A percentile compares a stretch with the other conserved stretches of the same genome.
Evolutionary conservation across 2,797 vertebrate species (phyloP).

Genomic region (Falco concolor): DNA sequence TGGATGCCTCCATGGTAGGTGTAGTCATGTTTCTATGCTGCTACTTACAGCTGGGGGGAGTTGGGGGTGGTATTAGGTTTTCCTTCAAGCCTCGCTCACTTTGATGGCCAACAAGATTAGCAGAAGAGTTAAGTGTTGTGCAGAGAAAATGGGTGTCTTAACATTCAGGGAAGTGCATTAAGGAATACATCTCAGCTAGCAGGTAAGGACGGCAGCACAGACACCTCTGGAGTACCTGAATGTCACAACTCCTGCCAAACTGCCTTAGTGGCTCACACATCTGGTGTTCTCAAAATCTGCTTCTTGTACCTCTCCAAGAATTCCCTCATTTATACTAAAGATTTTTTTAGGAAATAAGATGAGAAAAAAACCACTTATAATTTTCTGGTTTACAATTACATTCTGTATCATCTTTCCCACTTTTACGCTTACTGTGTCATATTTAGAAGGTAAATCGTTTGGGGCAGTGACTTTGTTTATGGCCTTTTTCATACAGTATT

Average conservation of each 20-base stretch:
- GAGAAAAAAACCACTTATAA: fast-evolving
- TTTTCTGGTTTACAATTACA: not conserved
- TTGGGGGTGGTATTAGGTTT: not conserved
- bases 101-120: not conserved
- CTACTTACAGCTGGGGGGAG: not conserved
- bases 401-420: not conserved
- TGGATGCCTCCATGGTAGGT: not conserved
- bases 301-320: not conserved
- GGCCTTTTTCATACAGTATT: not conserved
- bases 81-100: not conserved
- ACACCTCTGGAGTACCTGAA: not conserved
- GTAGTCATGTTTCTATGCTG: not conserved
- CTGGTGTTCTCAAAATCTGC: not conserved
- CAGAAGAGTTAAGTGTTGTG: not conserved
- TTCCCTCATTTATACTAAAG: not conserved
- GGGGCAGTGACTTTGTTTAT: not conserved
- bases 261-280: not conserved
- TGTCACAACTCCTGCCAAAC: not conserved
- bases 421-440: not conserved
- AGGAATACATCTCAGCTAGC: fast-evolving
- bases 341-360: not conserved
- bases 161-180: not conserved
- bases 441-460: not conserved
- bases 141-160: not conserved
- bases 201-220: not conserved